Conservation (phyloP, 2,113 vertebrate genomes). For the Pseudonaja textilis region DNA sequence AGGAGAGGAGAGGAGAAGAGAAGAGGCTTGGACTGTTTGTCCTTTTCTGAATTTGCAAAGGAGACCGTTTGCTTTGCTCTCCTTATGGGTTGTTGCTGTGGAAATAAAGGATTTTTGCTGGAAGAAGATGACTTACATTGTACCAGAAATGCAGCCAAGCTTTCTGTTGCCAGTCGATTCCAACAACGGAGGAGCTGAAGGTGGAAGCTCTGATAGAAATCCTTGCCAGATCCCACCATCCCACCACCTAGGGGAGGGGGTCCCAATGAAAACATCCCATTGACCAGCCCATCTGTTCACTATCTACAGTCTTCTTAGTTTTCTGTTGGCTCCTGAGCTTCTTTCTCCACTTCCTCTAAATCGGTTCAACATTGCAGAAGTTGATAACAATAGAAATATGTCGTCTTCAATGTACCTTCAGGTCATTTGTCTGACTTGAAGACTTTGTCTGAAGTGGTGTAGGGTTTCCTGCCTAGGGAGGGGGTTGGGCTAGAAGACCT, state of each 20-base stretch:
- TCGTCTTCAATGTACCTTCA: background rate
- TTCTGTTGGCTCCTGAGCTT: background rate
- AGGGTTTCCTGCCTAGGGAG: no score
- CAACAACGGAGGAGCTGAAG: background rate
- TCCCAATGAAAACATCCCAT: background rate
- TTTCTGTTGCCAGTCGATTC: background rate
- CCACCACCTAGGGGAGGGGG: background rate
- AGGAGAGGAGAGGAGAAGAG: no score
- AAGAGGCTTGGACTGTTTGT: background rate
- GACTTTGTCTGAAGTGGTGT: no score
- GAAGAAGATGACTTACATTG: background rate
- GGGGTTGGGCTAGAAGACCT: no score
- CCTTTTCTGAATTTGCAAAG: conserved; percentile 49
- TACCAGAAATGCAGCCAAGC: background rate
- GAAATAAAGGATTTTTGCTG: conserved; percentile 17
- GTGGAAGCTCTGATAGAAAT: background rate
- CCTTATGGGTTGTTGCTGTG: conserved; percentile 13
- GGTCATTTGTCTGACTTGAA: no score
- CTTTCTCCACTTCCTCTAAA: background rate
- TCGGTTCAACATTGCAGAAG: background rate
- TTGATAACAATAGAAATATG: background rate
- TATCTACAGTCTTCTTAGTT: background rate
- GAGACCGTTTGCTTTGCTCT: conserved; percentile 9
- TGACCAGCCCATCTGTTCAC: background rate
- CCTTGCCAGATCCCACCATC: background rate